Conservation (phyloP, 2,888 invertebrate genomes). For the Rambutsinella grinnellia region DNA sequence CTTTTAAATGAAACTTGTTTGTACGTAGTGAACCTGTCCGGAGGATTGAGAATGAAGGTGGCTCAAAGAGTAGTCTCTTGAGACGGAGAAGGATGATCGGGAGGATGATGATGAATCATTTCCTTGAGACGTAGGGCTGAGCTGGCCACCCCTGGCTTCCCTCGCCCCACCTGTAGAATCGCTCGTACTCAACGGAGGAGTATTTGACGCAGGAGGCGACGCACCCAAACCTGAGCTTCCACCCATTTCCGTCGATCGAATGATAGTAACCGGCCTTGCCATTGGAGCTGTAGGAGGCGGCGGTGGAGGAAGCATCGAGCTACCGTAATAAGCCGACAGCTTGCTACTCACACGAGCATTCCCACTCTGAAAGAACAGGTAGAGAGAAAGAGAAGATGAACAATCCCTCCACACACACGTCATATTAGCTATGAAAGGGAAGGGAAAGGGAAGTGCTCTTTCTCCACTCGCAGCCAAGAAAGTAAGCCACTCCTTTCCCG, state of each 20-base stretch:
- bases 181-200: conserved; percentile 71
- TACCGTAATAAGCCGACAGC: conserved; percentile 86
- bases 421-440: too few relatives aligned
- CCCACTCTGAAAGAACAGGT: conserved; percentile 53
- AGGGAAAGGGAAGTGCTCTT: too few relatives aligned
- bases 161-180: conserved; percentile 70
- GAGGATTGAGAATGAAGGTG: conserved; percentile 91
- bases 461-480: too few relatives aligned
- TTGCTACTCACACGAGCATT: conserved; percentile 69
- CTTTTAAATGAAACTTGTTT: conserved; percentile 31
- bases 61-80: conserved; percentile 86
- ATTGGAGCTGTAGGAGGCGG: conserved; percentile 93
- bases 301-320: conserved; percentile 94
- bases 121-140: conserved; percentile 65
- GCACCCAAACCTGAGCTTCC: conserved; percentile 59
- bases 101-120: conserved; percentile 64
- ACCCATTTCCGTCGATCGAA: conserved; percentile 81
- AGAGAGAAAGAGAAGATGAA: neutral
- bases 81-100: conserved; percentile 69
- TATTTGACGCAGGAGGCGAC: conserved; percentile 75
- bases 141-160: conserved; percentile 66
- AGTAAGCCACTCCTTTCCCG: neutral
- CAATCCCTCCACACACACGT: neutral
- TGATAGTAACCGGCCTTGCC: conserved; percentile 96
- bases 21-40: conserved; percentile 76